Evolutionary conservation across 2,113 vertebrate species (phyloP), one percentile per base, ranked within the genome.

Genomic region (Sinocyclocheilus anshuiensis): DNA sequence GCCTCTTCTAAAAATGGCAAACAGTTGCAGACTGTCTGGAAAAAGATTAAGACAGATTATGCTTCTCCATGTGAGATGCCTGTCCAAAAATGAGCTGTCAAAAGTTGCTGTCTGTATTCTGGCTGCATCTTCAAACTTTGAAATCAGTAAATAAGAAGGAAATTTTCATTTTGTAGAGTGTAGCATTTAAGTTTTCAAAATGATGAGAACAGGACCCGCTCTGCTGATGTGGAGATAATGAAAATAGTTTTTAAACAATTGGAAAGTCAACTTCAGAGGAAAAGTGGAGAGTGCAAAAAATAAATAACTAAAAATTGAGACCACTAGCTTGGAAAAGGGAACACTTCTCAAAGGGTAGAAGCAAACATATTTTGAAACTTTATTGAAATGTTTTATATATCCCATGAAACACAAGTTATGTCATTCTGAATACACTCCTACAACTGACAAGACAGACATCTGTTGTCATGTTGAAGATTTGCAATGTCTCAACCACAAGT

Each of bases 1-100:
- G 77, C 90, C 78, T 84, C 45, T 75, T 88, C 85, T 90, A 87
- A 85, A 89, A 42, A 71, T 4, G 1, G 29, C 22, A 79, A 85
- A 78, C 12, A 18, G 45, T n/a, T 83, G 72, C n/a, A 65, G n/a
- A 77, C 71, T 88, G 83, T 76, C 42, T 76, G 57, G 67, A 75
- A 71, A 55, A 76, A 36, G 5, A 36, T 45, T 24, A 36, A 45
- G 74, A 77, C 4, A 20, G 18, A 22, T 81, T 48, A 20, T 57
- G 61, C 45, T 65, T 33, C 48, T 48, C 22, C 3, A 5, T 16
- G 72, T 76, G 74, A 50, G 36, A 48, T 50, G 42, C 42, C 42
- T 45, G 11, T 42, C 71, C 71, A 74, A 74, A 74, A 74, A 45
- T 45, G 20, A n/a, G 71, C 20, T n/a, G 39, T 74, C 39, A n/a